Base-by-base conservation (phyloP, 2,797 vertebrate species). In the Tamandua tetradactyla region DNA sequence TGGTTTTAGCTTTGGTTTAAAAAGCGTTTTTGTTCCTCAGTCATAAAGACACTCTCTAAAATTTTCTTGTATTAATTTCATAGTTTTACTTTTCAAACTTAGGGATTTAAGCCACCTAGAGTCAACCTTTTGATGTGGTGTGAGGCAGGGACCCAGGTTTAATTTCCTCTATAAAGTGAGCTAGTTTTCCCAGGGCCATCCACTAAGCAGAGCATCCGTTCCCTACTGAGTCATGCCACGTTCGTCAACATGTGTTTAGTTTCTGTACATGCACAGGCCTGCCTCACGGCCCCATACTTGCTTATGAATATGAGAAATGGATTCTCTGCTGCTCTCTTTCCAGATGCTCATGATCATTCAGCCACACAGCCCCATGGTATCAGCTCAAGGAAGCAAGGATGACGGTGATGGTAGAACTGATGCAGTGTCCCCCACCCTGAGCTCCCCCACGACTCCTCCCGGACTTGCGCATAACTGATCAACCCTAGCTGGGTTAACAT, bases 241-340 rank as follows among this genome's bases (percentile, higher is more conserved):
- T 0, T 35, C 47, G 55, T 35, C 69, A 20, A 14, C 32, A 30
- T 61, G 5, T n/a, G 13, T 23, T 9, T 22, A 82, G 30, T 9
- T 27, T 15, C 8, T 0, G 2, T 3, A n/a, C 17, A 32, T 23
- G 17, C 18, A 0, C 22, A 0, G 17, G 18, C 3, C 52, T 18
- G 2, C 18, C 69, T 75, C 69, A 49, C 14, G 30, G 18, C 35
- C 18, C 30, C 6, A 0, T 0, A 22, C 44, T 44, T 2, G 11
- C 59, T 76, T 44, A 22, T 8, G 10, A 82, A 30, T 18, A 27
- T 27, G 0, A 8, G n/a, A 17, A 42, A 40, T 25, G 17, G 35
- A 55, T 12, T 42, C 59, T 4, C 13, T 4, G 59, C 17, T 7
- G n/a, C 59, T 44, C 55, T 30, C 37, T 84, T 64, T 13, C 59